These are phyloP conservation scores for Procambarus clarkii DNA, from an alignment of 1,140 invertebrate genomes.

Conservation along the genomic window DNA sequence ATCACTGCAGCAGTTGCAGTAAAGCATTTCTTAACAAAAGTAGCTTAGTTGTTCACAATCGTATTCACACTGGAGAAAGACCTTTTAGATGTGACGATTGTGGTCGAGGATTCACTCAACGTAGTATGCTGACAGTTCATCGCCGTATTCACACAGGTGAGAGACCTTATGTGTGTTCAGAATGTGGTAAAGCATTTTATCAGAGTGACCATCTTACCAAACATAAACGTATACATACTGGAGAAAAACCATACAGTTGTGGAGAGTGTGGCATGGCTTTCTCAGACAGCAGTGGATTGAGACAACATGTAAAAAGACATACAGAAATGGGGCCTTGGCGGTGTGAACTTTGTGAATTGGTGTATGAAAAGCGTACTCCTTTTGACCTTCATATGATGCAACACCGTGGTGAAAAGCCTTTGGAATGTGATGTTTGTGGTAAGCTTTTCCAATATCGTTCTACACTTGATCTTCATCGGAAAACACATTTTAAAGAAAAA, in stretches of 20 bases:
- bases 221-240: constrained; percentile 74
- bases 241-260: constrained; percentile 60
- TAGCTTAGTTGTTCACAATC: constrained; percentile 80
- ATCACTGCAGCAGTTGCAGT: constrained; percentile 74
- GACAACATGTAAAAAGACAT: constrained; percentile 63
- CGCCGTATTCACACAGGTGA: constrained; percentile 92
- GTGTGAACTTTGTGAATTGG: constrained; percentile 54
- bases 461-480: constrained; percentile 47
- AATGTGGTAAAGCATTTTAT: constrained; percentile 63
- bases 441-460: constrained; percentile 64
- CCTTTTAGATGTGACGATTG: constrained; percentile 75
- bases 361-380: constrained; percentile 56
- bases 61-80: constrained; percentile 79
- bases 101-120: constrained; percentile 79
- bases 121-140: constrained; percentile 85
- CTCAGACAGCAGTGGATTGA: constrained; percentile 80
- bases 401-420: constrained; percentile 77
- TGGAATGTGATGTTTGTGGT: constrained; percentile 74
- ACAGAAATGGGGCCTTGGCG: constrained; percentile 50
- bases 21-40: constrained; percentile 76
- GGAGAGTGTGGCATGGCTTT: constrained; percentile 83
- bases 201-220: constrained; percentile 62
- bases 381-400: constrained; percentile 78
- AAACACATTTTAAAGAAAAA: constrained; percentile 64
- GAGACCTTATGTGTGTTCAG: constrained; percentile 85